phyloP scores from a whole-genome alignment of 2,113 vertebrate species.

The Aldabrachelys gigantea region DNA sequence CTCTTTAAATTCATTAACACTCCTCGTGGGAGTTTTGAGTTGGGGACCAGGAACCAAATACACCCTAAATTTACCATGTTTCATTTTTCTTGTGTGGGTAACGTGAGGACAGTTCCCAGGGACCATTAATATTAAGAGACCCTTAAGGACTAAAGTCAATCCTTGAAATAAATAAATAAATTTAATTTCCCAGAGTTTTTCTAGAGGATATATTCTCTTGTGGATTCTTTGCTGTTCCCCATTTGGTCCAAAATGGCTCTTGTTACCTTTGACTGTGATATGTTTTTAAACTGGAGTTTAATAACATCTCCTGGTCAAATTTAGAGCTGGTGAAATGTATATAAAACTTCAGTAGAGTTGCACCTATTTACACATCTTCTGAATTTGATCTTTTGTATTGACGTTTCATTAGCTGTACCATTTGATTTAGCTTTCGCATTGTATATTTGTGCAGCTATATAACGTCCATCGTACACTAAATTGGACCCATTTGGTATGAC shows the following conservation, averaged over 20 bases:
- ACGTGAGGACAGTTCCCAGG: neutral
- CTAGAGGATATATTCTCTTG: neutral
- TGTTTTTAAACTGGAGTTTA: neutral
- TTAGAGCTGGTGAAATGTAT: neutral
- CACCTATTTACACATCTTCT: neutral
- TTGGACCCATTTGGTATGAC: neutral
- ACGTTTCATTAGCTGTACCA: neutral
- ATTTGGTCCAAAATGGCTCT: neutral
- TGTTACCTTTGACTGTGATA: neutral
- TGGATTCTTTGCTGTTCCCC: neutral
- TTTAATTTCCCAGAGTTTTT: neutral
- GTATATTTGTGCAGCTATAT: neutral
- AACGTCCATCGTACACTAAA: neutral
- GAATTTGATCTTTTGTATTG: neutral
- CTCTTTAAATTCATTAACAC: neutral
- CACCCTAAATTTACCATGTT: neutral
- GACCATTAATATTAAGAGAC: neutral
- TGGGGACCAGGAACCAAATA: neutral
- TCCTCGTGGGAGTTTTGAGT: neutral
- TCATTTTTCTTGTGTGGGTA: neutral
- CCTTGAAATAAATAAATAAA: neutral
- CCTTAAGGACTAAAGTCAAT: neutral
- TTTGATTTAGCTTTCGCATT: neutral
- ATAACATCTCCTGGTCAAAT: neutral
- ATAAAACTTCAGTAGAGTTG: neutral